These are phyloP conservation scores for Drosophila affinis DNA, from an alignment of 2,888 invertebrate genomes.

Conservation along the genomic window DNA sequence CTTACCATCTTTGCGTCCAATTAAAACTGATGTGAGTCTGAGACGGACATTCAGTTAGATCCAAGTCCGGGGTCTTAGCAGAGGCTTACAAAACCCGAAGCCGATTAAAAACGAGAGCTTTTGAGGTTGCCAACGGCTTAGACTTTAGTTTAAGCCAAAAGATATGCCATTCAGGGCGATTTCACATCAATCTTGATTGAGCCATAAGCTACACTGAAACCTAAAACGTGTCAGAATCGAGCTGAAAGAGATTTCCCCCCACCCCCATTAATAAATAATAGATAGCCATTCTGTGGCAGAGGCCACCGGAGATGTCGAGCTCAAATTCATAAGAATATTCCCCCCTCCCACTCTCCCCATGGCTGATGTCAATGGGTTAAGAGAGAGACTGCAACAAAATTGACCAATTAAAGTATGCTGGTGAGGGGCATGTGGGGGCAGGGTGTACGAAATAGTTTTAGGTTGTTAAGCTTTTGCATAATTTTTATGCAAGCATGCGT, in stretches of 20 bases:
- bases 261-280: conserved; percentile 31
- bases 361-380: conserved; percentile 24
- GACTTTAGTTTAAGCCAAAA: conserved; percentile 2
- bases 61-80: neutral
- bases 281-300: conserved; percentile 17
- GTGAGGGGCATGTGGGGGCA: neutral
- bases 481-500: conserved; percentile 50
- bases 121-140: conserved; percentile 6
- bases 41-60: conserved; percentile 5
- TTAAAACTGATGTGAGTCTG: conserved; percentile 24
- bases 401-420: conserved; percentile 36
- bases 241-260: conserved; percentile 19
- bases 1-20: conserved; percentile 18
- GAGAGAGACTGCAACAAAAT: conserved; percentile 24
- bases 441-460: conserved; percentile 37
- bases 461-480: conserved; percentile 45
- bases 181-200: neutral
- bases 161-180: neutral
- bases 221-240: conserved; percentile 32
- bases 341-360: conserved; percentile 12
- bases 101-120: conserved; percentile 18
- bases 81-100: conserved; percentile 12
- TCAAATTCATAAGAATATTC: conserved; percentile 27
- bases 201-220: neutral
- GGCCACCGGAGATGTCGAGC: conserved; percentile 6